These are phyloP conservation scores for Simalia tracyae DNA, from an alignment of 2,797 vertebrate species.

Conservation along the genomic window DNA sequence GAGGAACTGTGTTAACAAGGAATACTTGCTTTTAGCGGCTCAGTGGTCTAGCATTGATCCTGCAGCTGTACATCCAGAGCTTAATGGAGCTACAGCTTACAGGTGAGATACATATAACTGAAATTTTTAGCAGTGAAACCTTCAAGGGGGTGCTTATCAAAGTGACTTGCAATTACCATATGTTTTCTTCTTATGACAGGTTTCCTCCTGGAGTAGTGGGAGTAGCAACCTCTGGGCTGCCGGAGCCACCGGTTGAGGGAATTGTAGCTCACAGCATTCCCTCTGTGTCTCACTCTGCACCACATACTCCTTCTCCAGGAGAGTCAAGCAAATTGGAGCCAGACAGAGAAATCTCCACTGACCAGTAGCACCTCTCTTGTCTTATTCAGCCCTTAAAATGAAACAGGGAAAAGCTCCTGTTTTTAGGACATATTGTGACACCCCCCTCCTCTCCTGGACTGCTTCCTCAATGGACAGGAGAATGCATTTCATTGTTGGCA, in stretches of 20 bases:
- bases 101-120: conserved; percentile 71
- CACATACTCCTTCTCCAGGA: conserved; percentile 85
- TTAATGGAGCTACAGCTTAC: conserved; percentile 87
- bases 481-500: conserved; percentile 71
- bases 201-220: conserved; percentile 88
- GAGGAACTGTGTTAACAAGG: conserved; percentile 96
- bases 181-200: conserved; percentile 74
- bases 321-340: conserved; percentile 89
- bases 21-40: conserved; percentile 90
- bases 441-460: conserved; percentile 49
- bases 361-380: conserved; percentile 84
- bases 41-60: conserved; percentile 92
- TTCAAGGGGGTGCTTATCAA: conserved; percentile 14
- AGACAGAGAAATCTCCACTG: conserved; percentile 94
- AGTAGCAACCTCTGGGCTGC: conserved; percentile 84
- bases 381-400: conserved; percentile 53
- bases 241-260: conserved; percentile 85
- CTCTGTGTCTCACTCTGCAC: conserved; percentile 82
- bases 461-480: conserved; percentile 61
- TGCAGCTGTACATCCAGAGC: conserved; percentile 86
- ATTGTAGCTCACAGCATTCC: conserved; percentile 86
- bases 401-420: conserved; percentile 54
- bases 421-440: conserved; percentile 62
- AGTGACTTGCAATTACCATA: conserved; percentile 42
- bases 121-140: neutral